A percentile compares a stretch with the other conserved stretches of the same genome.
These are phyloP conservation scores for Equus quagga DNA, from an alignment of 2,113 vertebrate genomes.

Conservation along the genomic window DNA sequence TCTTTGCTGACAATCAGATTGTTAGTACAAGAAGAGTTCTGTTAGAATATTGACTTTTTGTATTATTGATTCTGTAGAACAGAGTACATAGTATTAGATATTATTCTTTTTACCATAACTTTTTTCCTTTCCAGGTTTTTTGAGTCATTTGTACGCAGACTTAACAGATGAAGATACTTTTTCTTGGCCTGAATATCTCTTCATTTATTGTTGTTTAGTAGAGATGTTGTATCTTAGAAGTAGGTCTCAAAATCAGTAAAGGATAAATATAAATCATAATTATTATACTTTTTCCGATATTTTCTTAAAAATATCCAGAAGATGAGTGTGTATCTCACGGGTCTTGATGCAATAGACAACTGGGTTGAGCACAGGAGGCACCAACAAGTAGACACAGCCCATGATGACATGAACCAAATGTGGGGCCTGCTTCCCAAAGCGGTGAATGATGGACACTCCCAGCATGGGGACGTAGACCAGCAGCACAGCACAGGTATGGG, in stretches of 20 bases:
- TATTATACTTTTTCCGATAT: not conserved
- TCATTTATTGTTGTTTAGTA: not conserved
- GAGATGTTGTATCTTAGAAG: not conserved
- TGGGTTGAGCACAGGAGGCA: slow-evolving; percentile 72
- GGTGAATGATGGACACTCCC: slow-evolving; percentile 59
- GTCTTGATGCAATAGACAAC: slow-evolving; percentile 67
- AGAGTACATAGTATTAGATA: not conserved
- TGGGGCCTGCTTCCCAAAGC: slow-evolving; percentile 24
- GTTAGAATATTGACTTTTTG: not conserved
- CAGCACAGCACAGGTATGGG: slow-evolving; percentile 58
- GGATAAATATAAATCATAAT: not conserved
- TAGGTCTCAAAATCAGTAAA: not conserved
- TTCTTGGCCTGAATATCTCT: not conserved
- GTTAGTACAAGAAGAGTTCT: not conserved
- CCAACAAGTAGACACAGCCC: slow-evolving; percentile 67
- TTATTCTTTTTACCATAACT: not conserved
- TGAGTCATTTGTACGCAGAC: not conserved
- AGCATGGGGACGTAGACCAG: slow-evolving; percentile 65
- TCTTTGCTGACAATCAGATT: not conserved
- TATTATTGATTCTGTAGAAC: not conserved
- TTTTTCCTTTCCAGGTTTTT: not conserved
- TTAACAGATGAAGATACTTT: not conserved
- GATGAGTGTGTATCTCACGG: not conserved
- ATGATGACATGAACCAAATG: not conserved
- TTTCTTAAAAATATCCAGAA: not conserved